These are phyloP conservation scores for Psephotus haematonotus DNA, from an alignment of 2,113 vertebrate genomes.

Conservation along the genomic window DNA sequence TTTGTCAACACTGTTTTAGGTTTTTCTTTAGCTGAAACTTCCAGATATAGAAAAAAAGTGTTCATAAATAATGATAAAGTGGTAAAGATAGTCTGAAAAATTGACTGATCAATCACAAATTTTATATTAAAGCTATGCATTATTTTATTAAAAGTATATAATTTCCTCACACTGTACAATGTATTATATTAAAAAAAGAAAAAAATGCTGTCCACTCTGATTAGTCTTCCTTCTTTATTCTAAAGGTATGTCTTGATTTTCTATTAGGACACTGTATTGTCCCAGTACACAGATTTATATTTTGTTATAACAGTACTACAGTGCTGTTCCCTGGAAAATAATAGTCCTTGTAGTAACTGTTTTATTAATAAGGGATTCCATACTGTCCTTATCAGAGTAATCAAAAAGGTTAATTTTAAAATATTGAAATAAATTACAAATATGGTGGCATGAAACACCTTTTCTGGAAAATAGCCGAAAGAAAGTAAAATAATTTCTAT, in stretches of 20 bases:
- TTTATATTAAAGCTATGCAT: background rate
- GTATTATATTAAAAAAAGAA: background rate
- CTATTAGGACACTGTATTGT: background rate
- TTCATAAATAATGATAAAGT: background rate
- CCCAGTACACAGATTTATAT: background rate
- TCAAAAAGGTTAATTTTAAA: background rate
- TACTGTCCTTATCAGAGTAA: background rate
- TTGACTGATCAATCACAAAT: background rate
- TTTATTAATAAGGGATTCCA: background rate
- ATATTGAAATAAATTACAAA: background rate
- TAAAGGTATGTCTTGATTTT: background rate
- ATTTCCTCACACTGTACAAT: accelerated
- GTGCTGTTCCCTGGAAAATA: background rate
- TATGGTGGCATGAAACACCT: background rate
- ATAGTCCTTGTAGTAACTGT: background rate
- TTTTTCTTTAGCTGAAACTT: background rate
- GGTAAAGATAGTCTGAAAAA: background rate
- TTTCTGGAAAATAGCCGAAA: background rate
- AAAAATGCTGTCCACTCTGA: background rate
- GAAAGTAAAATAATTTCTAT: background rate
- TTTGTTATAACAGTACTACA: background rate
- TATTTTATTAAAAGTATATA: background rate
- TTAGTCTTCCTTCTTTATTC: background rate
- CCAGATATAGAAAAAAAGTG: background rate
- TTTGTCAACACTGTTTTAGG: background rate